These are phyloP conservation scores for Perodicticus potto DNA, from an alignment of 2,797 vertebrate species.

Conservation along the genomic window DNA sequence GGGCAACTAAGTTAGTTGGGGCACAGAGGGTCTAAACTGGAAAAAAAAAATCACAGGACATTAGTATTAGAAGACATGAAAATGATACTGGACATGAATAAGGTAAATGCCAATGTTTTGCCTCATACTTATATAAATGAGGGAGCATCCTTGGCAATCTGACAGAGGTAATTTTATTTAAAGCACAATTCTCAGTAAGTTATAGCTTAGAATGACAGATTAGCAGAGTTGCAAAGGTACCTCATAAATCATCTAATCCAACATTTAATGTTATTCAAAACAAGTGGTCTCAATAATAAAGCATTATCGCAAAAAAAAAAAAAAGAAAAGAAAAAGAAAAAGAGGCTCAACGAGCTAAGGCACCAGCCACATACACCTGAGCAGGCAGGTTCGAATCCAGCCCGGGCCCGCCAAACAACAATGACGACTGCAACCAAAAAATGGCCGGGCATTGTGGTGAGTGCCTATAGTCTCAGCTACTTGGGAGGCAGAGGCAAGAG, in stretches of 20 bases:
- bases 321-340: too few relatives aligned
- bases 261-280: not conserved
- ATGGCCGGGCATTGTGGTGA: too few relatives aligned
- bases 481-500: too few relatives aligned
- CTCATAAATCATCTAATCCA: not conserved
- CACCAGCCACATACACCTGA: too few relatives aligned
- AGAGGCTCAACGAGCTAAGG: too few relatives aligned
- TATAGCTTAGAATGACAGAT: not conserved
- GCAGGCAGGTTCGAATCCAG: too few relatives aligned
- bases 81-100: not conserved
- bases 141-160: not conserved
- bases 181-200: not conserved
- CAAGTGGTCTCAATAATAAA: not conserved
- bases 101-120: not conserved
- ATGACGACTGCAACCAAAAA: too few relatives aligned
- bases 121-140: conserved; percentile 18
- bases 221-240: not conserved
- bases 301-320: too few relatives aligned
- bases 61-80: conserved; percentile 24
- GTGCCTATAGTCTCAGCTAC: too few relatives aligned
- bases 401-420: too few relatives aligned
- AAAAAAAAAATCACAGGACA: not conserved
- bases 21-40: not conserved
- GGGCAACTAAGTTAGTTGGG: conserved; percentile 34
- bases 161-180: conserved; percentile 1